A percentile compares a stretch with the other conserved stretches of the same genome.
These are phyloP conservation scores for Heterodera schachtii DNA, from an alignment of 1,140 invertebrate species.

Conservation along the genomic window DNA sequence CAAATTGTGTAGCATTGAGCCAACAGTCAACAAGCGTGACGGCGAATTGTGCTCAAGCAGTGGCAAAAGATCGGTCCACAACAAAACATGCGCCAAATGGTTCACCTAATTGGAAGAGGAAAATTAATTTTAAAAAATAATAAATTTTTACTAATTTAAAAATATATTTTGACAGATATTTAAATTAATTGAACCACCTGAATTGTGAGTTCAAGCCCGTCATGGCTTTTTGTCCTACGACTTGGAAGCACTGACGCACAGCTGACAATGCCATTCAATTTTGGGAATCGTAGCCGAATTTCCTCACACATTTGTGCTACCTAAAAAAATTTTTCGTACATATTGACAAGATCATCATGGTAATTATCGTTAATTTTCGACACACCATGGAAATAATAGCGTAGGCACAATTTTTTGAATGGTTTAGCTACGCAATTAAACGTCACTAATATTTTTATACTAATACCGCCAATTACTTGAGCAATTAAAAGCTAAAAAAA, in stretches of 20 bases:
- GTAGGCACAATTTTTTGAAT: too few species aligned
- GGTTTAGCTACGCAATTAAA: too few species aligned
- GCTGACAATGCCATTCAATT: constrained; percentile 40
- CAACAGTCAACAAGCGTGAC: constrained; percentile 49
- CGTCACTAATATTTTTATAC: too few species aligned
- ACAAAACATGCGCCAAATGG: constrained; percentile 47
- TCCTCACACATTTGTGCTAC: constrained; percentile 45
- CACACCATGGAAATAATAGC: too few species aligned
- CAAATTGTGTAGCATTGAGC: constrained; percentile 50
- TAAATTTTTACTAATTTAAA: neutral
- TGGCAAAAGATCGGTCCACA: constrained; percentile 44
- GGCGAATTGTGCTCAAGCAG: constrained; percentile 47
- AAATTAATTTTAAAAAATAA: constrained; percentile 17
- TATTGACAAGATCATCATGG: too few species aligned
- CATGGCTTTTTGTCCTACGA: constrained; percentile 28
- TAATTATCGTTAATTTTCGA: too few species aligned
- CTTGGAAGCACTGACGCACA: constrained; percentile 46
- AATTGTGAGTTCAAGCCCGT: constrained; percentile 49
- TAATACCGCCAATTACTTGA: too few species aligned
- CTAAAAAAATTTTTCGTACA: too few species aligned
- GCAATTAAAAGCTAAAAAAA: too few species aligned
- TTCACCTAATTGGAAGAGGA: constrained; percentile 42
- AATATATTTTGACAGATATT: neutral
- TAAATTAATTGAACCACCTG: constrained; percentile 36
- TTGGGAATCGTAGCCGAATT: constrained; percentile 39